Evolutionary conservation across 2,113 vertebrate genomes (phyloP).

Genomic region (Mungos mungo): DNA sequence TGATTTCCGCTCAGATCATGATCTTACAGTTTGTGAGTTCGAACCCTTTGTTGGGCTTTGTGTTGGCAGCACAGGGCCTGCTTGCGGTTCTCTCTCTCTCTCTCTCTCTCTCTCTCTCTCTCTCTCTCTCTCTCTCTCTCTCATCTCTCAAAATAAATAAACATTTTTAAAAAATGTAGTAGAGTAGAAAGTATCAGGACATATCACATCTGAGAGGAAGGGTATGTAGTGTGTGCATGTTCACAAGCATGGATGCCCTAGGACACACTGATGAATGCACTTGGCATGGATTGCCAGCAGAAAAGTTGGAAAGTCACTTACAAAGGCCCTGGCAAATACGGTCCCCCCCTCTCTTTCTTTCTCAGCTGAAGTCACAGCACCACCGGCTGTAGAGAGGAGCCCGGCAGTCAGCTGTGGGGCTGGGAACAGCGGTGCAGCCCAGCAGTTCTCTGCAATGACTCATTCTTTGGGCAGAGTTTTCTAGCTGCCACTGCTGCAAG

Average conservation of each 20-base stretch:
- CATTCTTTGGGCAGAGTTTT: not conserved
- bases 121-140: too few relatives aligned
- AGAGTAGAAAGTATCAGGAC: not conserved
- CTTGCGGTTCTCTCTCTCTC: too few relatives aligned
- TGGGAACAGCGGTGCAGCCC: fast-evolving
- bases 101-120: too few relatives aligned
- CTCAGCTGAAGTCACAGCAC: not conserved
- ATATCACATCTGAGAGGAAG: not conserved
- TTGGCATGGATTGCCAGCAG: not conserved
- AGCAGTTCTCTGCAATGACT: not conserved
- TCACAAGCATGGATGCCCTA: fast-evolving
- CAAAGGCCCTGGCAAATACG: not conserved
- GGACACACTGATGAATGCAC: not conserved
- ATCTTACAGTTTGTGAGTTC: too few relatives aligned
- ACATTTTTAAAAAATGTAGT: not conserved
- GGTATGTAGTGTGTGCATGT: too few relatives aligned
- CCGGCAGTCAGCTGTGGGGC: not conserved
- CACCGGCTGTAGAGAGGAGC: not conserved
- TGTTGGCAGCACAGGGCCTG: too few relatives aligned
- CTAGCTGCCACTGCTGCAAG: not conserved
- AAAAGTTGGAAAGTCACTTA: not conserved
- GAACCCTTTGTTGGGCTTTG: too few relatives aligned
- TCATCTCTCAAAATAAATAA: too few relatives aligned
- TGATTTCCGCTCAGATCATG: too few relatives aligned
- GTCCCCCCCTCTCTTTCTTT: not conserved